Evolutionary conservation across 2,797 vertebrate genomes (phyloP).

Genomic region (Loris lydekkerianus): DNA sequence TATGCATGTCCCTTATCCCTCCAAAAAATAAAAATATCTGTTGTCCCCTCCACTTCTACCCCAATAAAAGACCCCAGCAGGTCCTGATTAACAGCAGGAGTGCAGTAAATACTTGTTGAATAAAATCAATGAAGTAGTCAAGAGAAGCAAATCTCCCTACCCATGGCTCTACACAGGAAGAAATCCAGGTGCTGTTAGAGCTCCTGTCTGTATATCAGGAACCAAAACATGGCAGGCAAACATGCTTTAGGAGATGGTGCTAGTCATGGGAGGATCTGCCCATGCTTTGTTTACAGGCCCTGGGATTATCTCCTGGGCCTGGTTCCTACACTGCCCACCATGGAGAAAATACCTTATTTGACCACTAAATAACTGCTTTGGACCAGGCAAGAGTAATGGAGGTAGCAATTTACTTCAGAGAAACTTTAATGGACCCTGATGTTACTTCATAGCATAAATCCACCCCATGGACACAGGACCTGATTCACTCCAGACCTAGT

Average conservation of each 20-base stretch:
- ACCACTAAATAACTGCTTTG: conserved; percentile 8
- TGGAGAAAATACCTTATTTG: background rate
- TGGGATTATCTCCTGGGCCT: background rate
- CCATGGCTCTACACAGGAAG: background rate
- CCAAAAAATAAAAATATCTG: background rate
- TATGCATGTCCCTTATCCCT: background rate
- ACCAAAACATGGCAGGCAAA: background rate
- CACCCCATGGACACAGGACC: background rate
- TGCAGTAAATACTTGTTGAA: background rate
- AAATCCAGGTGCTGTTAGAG: background rate
- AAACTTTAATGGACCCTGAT: background rate
- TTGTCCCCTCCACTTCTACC: background rate
- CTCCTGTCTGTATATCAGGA: background rate
- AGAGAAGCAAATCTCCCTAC: background rate
- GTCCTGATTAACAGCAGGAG: background rate
- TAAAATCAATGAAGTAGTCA: background rate
- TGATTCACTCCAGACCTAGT: background rate
- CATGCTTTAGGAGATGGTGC: background rate
- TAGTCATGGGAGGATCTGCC: background rate
- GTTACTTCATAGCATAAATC: background rate
- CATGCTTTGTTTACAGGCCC: background rate
- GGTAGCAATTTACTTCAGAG: conserved; percentile 49
- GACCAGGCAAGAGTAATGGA: background rate
- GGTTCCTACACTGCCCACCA: background rate
- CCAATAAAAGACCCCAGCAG: background rate